Evolutionary conservation across 2,888 invertebrate species (phyloP).

Genomic region (Myopa testacea): DNA sequence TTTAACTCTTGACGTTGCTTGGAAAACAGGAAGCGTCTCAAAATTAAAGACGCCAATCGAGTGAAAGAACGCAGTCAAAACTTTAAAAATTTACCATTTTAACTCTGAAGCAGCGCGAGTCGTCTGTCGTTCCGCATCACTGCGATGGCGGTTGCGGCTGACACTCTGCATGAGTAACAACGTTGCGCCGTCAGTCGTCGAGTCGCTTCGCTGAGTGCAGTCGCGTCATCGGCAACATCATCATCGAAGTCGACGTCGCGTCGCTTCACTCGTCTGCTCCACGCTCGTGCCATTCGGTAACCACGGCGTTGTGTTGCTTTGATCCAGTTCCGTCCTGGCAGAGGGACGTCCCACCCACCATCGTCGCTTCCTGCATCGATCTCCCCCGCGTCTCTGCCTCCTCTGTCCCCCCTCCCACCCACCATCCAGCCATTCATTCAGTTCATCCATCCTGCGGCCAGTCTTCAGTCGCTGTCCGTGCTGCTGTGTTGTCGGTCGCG

Average conservation of each 20-base stretch:
- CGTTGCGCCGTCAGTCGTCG: not conserved
- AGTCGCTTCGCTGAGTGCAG: not conserved
- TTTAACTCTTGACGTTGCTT: no score
- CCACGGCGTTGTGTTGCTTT: not conserved
- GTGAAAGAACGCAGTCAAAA: no score
- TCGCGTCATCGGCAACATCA: constrained; percentile 6
- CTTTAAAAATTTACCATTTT: no score
- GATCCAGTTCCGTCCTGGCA: not conserved
- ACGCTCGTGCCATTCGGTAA: not conserved
- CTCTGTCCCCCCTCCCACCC: not conserved
- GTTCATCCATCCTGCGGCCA: no score
- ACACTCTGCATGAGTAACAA: no score
- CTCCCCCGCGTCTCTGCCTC: no score
- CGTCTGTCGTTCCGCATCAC: no score
- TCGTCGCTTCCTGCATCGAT: not conserved
- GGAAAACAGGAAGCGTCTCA: no score
- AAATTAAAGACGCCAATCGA: no score
- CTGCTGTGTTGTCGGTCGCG: constrained; percentile 28
- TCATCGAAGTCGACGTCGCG: constrained; percentile 18
- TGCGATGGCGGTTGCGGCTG: no score
- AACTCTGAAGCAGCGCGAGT: no score
- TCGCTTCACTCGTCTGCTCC: not conserved
- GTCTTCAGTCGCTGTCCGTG: constrained; percentile 21
- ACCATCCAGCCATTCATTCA: not conserved
- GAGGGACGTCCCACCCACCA: not conserved